Evolutionary conservation across 2,797 vertebrate genomes (phyloP), one percentile per base, ranked within the genome.

Genomic region (Intellagama lesueurii): DNA sequence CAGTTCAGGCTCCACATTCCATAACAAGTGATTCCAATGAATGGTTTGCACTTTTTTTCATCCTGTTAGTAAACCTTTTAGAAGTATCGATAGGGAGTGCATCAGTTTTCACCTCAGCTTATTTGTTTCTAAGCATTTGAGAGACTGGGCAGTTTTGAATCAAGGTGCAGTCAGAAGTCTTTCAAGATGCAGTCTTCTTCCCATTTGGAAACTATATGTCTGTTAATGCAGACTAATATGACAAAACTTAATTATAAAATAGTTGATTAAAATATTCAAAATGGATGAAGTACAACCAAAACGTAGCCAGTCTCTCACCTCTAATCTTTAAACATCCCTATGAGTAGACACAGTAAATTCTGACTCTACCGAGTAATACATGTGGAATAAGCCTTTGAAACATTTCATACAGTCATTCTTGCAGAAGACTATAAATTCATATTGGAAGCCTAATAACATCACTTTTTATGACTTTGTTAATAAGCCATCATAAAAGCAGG

Each of bases 391-490:
- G n/a, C 16, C 1, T 47, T n/a, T 72, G 5, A 32, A 16, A 12
- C n/a, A 75, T 75, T 87, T 77, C 40, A 35, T 77, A 40, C 56
- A 66, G 24, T 22, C 30, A 14, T 77, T 77, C n/a, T 40, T 80
- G 19, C 56, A 70, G 56, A 40, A 87, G 30, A 35, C 66, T 35
- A 32, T 69, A 78, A 30, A 86, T 77, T 68, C 56, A n/a, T 44
- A 44, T 77, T 77, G 17, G 26, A 64, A 60, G 32, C 30, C 49
- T 40, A 60, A 66, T 78, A 49, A 30, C 35, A 75, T 85, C 49
- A 85, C 32, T 26, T 19, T 76, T 76, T 86, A 86, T 64, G 30
- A 84, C 69, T 75, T 76, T 85, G 12, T 35, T 86, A 40, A 78
- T 44, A 77, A 86, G 35, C 40, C 2, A 30, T 19, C 19, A 79